Evolutionary conservation across 2,113 vertebrate species (phyloP), one percentile per base, ranked within the genome.

Genomic region (Alethe diademata): DNA sequence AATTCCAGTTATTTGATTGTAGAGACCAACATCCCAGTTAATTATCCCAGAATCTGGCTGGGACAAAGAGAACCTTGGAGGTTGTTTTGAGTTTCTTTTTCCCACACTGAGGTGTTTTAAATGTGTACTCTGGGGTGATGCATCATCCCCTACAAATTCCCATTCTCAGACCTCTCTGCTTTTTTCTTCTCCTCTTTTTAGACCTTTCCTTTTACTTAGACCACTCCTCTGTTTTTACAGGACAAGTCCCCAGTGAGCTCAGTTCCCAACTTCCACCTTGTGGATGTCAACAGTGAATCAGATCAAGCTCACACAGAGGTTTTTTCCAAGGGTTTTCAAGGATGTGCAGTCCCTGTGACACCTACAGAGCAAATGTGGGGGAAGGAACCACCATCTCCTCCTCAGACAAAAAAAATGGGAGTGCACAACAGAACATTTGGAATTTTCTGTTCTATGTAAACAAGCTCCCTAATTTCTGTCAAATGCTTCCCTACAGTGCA

Each of bases 21-120:
- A 51, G 28, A 60, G 4, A 36, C 20, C 24, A 74, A 28, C 3
- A 75, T 4, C 11, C 18, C 78, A 65, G 9, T 1, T 79, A 36
- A 53, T 80, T 50, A 58, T 14, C 25, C 29, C 2, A 5, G 9
- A n/a, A 14, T 53, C 11, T 35, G 6, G 0, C 0, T 70, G 43
- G 22, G 57, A 67, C 29, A 58, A 48, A 79, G 4, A 70, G 16
- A 36, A 11, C 6, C 26, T 8, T 80, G 35, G 42, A 71, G 29
- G 6, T 12, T 16, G 17, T 50, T 88, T 35, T 20, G 38, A 20
- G 3, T 1, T 3, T 33, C 11, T 26, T 57, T 62, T 28, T 18
- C 19, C 24, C 4, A 4, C 8, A 36, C 19, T 31, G 25, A 36
- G 9, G 2, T n/a, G 13, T 26, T 70, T 62, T 17, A 70, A 78